Evolutionary conservation across 2,888 invertebrate genomes (phyloP), one percentile per base, ranked within the genome.

Genomic region (Norana najaformis): DNA sequence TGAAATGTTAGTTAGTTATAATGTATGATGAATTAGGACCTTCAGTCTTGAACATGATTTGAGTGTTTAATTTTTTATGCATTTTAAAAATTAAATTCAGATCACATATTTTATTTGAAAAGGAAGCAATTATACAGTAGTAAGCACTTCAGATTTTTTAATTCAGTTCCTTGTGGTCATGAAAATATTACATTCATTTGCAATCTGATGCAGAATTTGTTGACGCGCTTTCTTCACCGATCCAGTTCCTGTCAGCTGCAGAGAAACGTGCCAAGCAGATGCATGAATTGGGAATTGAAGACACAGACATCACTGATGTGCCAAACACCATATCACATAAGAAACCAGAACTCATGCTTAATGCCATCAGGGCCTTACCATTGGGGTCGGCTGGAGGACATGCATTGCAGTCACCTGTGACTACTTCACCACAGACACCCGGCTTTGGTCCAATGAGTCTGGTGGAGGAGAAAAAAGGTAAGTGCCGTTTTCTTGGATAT

Each of bases 171-270:
- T 23, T 47, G 69, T 69, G 69, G n/a, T n/a, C n/a, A n/a, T 69
- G 30, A n/a, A 69, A 69, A n/a, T n/a, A 2, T n/a, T 30, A 69
- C n/a, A n/a, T n/a, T 69, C 0, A n/a, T 69, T 69, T 69, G 3
- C 69, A 30, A n/a, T 69, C 69, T 69, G 69, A 88, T 89, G 16
- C 90, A 92, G 92, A 98, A 94, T 97, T 99, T 95, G 99, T 99
- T 97, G 98, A 98, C 91, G 98, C 99, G 11, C 95, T 99, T 91
- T 98, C 98, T 16, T 99, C 99, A 95, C 99, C 99, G 11, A 93
- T 93, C 36, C 92, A 93, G 13, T 98, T 98, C 95, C 96, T 97
- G 95, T 97, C 97, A 8, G 90, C 91, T 53, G 92, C 92, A 11
- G 92, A 92, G 90, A 92, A 92, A 89, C 96, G 97, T 91, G 97